phyloP scores from a whole-genome alignment of 2,113 vertebrate genomes.

The Neomonachus schauinslandi region DNA sequence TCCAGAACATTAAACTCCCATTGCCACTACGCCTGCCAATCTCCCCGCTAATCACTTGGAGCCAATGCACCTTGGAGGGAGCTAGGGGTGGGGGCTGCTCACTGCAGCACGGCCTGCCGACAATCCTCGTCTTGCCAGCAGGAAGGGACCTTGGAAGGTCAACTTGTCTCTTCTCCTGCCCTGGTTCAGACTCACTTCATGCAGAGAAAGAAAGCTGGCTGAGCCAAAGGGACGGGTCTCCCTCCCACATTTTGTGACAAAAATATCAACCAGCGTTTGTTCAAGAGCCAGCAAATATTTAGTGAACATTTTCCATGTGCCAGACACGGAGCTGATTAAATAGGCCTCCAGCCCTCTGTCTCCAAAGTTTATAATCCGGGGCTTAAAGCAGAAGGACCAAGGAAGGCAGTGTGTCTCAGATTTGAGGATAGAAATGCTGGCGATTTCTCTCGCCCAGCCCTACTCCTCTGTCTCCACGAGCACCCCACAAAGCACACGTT shows the following conservation, averaged over 20 bases:
- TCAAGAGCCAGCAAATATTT: constrained; percentile 53
- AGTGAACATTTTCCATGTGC: neutral
- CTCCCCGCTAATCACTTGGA: constrained; percentile 59
- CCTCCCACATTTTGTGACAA: constrained; percentile 44
- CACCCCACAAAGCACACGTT: neutral
- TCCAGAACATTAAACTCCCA: constrained; percentile 77
- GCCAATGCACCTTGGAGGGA: neutral
- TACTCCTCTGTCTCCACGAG: too few species aligned
- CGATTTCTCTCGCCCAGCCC: neutral
- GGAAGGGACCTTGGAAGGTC: constrained; percentile 50
- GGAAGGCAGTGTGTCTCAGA: neutral
- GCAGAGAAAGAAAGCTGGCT: constrained; percentile 40
- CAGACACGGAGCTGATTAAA: constrained; percentile 23
- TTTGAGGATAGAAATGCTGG: neutral
- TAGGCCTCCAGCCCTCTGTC: neutral
- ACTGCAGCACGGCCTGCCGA: neutral
- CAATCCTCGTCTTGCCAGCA: neutral
- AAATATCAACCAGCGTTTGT: constrained; percentile 58
- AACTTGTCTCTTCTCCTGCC: neutral
- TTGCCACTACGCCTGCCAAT: constrained; percentile 59
- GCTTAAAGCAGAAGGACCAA: neutral
- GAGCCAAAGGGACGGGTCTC: neutral
- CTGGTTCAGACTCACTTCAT: neutral
- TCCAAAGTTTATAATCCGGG: neutral
- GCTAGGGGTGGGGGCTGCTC: neutral